Conservation (phyloP, 2,888 invertebrate genomes). For the Zonitis immaculata region DNA sequence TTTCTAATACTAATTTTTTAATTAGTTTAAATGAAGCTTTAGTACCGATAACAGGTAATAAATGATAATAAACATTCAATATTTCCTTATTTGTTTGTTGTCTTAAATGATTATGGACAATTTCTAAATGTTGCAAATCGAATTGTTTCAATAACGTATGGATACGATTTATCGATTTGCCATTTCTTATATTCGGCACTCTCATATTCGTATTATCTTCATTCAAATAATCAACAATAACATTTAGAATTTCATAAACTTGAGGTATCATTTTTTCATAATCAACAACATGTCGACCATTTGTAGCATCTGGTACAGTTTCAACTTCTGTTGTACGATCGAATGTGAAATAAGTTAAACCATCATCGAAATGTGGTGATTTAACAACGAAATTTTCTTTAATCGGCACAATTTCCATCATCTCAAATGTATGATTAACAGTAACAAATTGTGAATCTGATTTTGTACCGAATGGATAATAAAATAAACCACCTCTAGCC, state of each 20-base stretch:
- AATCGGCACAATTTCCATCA: constrained; percentile 30
- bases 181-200: constrained; percentile 39
- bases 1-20: constrained; percentile 41
- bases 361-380: constrained; percentile 21
- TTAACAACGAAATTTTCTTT: constrained; percentile 23
- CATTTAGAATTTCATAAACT: constrained; percentile 37
- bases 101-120: constrained; percentile 29
- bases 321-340: constrained; percentile 16
- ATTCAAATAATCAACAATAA: constrained; percentile 41
- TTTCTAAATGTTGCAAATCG: constrained; percentile 36
- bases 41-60: constrained; percentile 51
- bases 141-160: constrained; percentile 37
- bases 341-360: constrained; percentile 33
- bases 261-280: constrained; percentile 31
- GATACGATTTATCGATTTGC: constrained; percentile 42
- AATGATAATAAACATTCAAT: constrained; percentile 42
- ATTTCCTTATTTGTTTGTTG: constrained; percentile 15
- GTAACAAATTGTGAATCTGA: constrained; percentile 42
- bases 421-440: constrained; percentile 45
- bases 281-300: constrained; percentile 38
- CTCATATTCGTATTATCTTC: constrained; percentile 38
- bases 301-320: constrained; percentile 37
- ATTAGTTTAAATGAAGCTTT: constrained; percentile 44
- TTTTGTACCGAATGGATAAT: constrained; percentile 30
- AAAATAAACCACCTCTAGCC: constrained; percentile 31